Evolutionary conservation across 2,888 invertebrate genomes (phyloP), one percentile per base, ranked within the genome.

Genomic region (Epinotia ramella): DNA sequence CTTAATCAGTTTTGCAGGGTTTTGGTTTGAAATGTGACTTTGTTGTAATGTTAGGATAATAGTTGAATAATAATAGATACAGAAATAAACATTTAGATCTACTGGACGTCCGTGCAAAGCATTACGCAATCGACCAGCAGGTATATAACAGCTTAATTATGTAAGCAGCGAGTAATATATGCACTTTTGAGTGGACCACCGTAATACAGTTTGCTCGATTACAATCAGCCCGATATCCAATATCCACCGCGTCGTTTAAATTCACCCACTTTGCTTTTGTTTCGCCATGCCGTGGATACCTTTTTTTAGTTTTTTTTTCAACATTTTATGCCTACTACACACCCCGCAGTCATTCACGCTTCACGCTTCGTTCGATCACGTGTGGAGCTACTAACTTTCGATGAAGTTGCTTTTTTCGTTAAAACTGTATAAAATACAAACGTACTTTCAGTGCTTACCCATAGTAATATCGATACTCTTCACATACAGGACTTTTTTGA

Each of bases 341-440:
- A 82, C 82, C 80, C 85, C 84, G 83, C 86, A 86, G 86, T 85
- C 88, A 86, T 88, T 88, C 86, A 87, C 81, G 84, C 80, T 86
- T 86, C 87, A 84, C 86, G 88, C 83, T 84, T 79, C 80, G 84
- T 84, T 86, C 85, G 84, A 87, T 86, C 84, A 82, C 80, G 84
- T 83, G 74, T 79, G 79, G 82, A 85, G 83, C 79, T 84, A 81
- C 78, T 81, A 88, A 87, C 40, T n/a, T 46, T 9, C 9, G 46
- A 18, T 63, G 46, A 13, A 20, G n/a, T 12, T 66, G 5, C 16
- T 12, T 2, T 20, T 20, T 20, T 20, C 2, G 18, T 57, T 20
- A 20, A n/a, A 57, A 57, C 7, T 56, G 12, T 11, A 57, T 53
- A 13, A 40, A 40, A 40, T 33, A 33, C 40, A 40, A 40, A 40